Conservation (phyloP, 2,113 vertebrate species). For the Vulpes lagopus region DNA sequence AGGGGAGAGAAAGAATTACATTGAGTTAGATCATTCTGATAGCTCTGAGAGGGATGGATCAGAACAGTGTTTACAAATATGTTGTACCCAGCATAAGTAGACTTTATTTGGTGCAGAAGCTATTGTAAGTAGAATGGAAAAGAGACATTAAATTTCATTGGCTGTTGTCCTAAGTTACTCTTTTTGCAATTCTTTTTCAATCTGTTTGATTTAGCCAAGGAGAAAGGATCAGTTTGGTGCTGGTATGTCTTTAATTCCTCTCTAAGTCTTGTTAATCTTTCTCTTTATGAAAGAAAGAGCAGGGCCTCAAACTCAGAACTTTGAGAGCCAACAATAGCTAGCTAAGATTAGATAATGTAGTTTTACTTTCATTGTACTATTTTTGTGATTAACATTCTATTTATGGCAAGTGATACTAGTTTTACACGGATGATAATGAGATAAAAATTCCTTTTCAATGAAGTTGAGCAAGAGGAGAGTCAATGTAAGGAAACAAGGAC, state of each 20-base stretch:
- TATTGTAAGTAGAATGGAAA: not conserved
- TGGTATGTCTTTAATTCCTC: not conserved
- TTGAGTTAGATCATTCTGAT: not conserved
- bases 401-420: not conserved
- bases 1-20: not conserved
- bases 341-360: not conserved
- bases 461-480: slow-evolving; percentile 1
- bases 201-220: not conserved
- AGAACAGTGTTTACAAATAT: not conserved
- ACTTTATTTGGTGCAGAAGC: not conserved
- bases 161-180: not conserved
- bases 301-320: not conserved
- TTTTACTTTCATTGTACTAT: slow-evolving; percentile 8
- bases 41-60: not conserved
- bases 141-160: not conserved
- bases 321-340: not conserved
- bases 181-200: not conserved
- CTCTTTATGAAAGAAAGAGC: not conserved
- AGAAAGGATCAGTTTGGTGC: not conserved
- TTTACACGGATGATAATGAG: not conserved
- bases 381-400: not conserved
- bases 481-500: not conserved
- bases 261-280: not conserved
- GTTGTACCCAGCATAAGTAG: not conserved
- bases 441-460: not conserved